Percentiles rank a stretch among this genome's conserved stretches.
Evolutionary conservation across 2,888 invertebrate genomes (phyloP).

Genomic region (Reticulitermes lucifugus): DNA sequence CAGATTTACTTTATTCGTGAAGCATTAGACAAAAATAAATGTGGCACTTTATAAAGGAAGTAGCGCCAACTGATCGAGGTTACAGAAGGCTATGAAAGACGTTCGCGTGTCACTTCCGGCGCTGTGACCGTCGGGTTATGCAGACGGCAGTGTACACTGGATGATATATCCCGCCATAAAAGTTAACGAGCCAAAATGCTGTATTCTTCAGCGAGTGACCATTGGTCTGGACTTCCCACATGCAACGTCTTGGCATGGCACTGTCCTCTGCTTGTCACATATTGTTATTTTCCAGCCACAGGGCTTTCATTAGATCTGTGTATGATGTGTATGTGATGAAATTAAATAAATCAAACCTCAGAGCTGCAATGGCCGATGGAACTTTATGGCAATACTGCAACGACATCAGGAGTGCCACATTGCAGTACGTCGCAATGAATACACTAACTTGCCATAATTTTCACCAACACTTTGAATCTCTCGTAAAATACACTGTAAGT

Average conservation of each 20-base stretch:
- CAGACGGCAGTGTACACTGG: background rate
- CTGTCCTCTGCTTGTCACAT: background rate
- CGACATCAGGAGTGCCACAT: no score
- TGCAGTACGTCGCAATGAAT: no score
- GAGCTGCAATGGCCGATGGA: no score
- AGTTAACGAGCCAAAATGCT: conserved; percentile 35
- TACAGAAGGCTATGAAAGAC: background rate
- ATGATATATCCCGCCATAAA: conserved; percentile 27
- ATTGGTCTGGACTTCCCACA: background rate
- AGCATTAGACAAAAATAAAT: background rate
- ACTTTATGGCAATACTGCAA: no score
- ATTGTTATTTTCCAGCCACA: background rate
- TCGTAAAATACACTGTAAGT: no score
- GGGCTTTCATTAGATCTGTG: background rate
- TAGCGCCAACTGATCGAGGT: background rate
- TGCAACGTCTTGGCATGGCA: background rate
- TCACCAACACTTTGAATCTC: no score
- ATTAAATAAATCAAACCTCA: no score
- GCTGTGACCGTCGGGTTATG: background rate
- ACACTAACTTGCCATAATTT: no score
- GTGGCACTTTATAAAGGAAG: background rate
- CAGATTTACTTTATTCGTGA: background rate
- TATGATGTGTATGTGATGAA: background rate
- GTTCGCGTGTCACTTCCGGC: background rate
- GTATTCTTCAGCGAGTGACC: background rate